Base-by-base conservation (phyloP, 2,888 invertebrate genomes). In the Hypercompe scribonia region DNA sequence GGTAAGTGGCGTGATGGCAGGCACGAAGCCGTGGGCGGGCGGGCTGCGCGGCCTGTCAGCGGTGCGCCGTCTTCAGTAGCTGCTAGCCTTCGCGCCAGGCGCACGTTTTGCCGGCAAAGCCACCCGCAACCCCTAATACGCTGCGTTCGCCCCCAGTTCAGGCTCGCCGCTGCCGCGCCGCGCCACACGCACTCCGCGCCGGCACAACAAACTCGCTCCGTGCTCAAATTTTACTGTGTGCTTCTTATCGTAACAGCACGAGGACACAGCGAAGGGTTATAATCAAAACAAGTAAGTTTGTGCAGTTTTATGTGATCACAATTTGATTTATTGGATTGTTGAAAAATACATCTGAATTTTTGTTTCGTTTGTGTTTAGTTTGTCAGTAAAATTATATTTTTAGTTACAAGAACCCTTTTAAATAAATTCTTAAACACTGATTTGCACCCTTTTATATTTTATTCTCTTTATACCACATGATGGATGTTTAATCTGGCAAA, bases 1-100 rank as follows among this genome's bases (percentile, higher is more conserved):
- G 92, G 92, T 92, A 91, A 92, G 90, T 91, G 91, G 89, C 89
- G 91, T 91, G 92, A 91, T 90, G 90, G 90, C 88, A 87, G 84
- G 86, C 87, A 83, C 78, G 85, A 84, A 85, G 85, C 84, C 89
- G 91, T 92, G 92, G 92, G 92, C 91, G 92, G 92, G 90, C 85
- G 88, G 89, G 87, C 86, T 87, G 89, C 89, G 89, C 88, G 88
- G 85, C 82, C 85, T 81, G 82, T 83, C 83, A 88, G 85, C 91
- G 89, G 89, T 89, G 92, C 92, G 91, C 87, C 88, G 87, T 84
- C 87, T 87, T 83, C 93, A 92, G 94, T 93, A 88, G 90, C 91
- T 88, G 91, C 89, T 88, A 89, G 94, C 91, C 93, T 86, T 88
- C 90, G 91, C 88, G 91, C 81, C 86, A 91, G 92, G 85, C 88